A percentile compares a stretch with the other conserved stretches of the same genome.
These are phyloP conservation scores for Balanococcus diminutus DNA, from an alignment of 2,888 invertebrate species.

Conservation along the genomic window DNA sequence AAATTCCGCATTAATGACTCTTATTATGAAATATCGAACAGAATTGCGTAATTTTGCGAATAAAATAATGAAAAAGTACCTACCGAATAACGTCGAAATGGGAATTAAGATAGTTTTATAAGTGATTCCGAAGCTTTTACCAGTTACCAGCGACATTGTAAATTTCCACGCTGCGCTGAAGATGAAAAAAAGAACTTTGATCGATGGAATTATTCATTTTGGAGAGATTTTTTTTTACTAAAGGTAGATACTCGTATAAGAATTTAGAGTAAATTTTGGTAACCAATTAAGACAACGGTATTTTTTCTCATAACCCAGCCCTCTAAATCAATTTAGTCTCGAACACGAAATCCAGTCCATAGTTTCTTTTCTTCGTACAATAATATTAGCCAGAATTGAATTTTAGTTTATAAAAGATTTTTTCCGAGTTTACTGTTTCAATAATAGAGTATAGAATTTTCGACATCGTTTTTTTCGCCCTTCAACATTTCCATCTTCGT, in stretches of 20 bases:
- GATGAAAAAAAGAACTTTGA: background rate
- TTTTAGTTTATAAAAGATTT: slow-evolving; percentile 26
- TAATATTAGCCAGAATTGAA: background rate
- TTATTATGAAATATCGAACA: slow-evolving; percentile 2
- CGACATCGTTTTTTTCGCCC: background rate
- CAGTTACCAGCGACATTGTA: background rate
- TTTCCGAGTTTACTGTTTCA: slow-evolving; percentile 20
- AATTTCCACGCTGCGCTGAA: background rate
- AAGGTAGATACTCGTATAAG: background rate
- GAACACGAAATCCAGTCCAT: background rate
- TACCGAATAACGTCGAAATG: background rate
- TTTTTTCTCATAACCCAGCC: background rate
- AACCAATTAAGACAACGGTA: slow-evolving; percentile 1
- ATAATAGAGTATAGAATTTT: slow-evolving; percentile 14
- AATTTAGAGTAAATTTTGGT: background rate
- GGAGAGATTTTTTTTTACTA: background rate
- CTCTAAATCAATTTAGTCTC: background rate
- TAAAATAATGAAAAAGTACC: background rate
- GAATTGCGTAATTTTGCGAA: background rate
- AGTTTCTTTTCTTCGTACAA: background rate
- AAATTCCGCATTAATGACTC: slow-evolving; percentile 13
- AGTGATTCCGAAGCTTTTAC: background rate
- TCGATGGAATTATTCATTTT: background rate
- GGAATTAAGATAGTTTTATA: slow-evolving; percentile 7
- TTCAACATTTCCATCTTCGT: background rate